These are phyloP conservation scores for Cephus cinctus DNA, from an alignment of 1,140 invertebrate species.

Conservation along the genomic window DNA sequence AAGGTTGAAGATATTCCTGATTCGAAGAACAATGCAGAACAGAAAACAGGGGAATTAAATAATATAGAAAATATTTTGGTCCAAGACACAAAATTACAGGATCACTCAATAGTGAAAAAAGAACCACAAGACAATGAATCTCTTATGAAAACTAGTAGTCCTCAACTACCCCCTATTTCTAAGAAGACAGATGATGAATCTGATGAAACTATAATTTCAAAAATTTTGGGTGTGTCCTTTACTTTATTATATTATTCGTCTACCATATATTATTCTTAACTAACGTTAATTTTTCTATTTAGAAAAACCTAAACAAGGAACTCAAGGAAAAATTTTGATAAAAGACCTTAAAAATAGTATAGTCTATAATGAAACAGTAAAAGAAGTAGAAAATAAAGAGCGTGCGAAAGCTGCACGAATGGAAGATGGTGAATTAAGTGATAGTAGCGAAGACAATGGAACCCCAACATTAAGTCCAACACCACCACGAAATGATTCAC, in stretches of 20 bases:
- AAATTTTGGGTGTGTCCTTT: constrained; percentile 49
- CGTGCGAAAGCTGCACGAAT: constrained; percentile 62
- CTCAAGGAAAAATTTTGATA: constrained; percentile 57
- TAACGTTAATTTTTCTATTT: constrained; percentile 20
- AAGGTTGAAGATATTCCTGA: constrained; percentile 23
- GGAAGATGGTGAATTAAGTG: constrained; percentile 65
- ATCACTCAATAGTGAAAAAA: constrained; percentile 14
- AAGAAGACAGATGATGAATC: constrained; percentile 36
- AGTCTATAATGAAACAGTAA: constrained; percentile 66
- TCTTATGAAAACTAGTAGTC: too few species aligned
- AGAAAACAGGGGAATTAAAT: constrained; percentile 14
- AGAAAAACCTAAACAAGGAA: constrained; percentile 46
- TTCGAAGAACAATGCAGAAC: constrained; percentile 24
- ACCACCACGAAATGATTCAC: constrained; percentile 22
- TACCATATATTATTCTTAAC: constrained; percentile 13
- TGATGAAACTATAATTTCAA: constrained; percentile 47
- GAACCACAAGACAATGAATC: constrained; percentile 18
- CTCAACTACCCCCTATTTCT: constrained; percentile 33
- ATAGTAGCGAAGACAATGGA: constrained; percentile 59
- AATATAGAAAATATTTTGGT: background rate
- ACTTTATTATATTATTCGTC: constrained; percentile 15
- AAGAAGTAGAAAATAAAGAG: constrained; percentile 65
- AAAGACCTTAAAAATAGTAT: constrained; percentile 68
- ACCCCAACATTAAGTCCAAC: constrained; percentile 47
- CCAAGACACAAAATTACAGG: constrained; percentile 15